These are phyloP conservation scores for Ametastegia equiseti DNA, from an alignment of 2,888 invertebrate species.

Conservation along the genomic window DNA sequence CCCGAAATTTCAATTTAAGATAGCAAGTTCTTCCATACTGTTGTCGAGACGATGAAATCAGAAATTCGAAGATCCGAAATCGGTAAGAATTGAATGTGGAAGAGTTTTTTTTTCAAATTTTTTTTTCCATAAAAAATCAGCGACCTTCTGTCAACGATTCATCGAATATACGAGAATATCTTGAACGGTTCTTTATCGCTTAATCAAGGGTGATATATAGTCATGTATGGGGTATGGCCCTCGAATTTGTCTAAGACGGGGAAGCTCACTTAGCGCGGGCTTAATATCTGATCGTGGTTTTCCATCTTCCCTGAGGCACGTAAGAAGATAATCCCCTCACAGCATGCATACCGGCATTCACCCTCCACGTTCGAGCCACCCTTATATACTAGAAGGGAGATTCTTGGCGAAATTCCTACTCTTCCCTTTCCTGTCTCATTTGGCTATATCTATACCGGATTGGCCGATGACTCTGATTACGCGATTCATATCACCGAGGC, in stretches of 20 bases:
- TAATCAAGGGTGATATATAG: slow-evolving; percentile 14
- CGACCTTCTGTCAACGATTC: too few species aligned
- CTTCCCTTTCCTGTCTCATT: background rate
- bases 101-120: too few species aligned
- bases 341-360: slow-evolving; percentile 23
- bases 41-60: too few species aligned
- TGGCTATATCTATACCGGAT: background rate
- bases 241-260: slow-evolving; percentile 28
- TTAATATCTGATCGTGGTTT: slow-evolving; percentile 36
- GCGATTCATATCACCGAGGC: slow-evolving; percentile 20
- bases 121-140: too few species aligned
- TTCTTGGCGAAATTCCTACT: slow-evolving; percentile 28
- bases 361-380: background rate
- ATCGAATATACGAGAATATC: background rate
- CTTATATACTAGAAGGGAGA: slow-evolving; percentile 6
- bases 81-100: too few species aligned
- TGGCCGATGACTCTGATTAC: slow-evolving; percentile 16
- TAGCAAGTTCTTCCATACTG: too few species aligned
- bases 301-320: slow-evolving; percentile 23
- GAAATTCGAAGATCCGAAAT: too few species aligned
- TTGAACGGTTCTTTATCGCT: slow-evolving; percentile 19
- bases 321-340: slow-evolving; percentile 34
- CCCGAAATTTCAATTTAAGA: too few species aligned
- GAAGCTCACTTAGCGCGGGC: slow-evolving; percentile 33
- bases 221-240: background rate